Evolutionary conservation across 2,797 vertebrate genomes (phyloP), one percentile per base, ranked within the genome.

Genomic region (Rhodeus uyekii): DNA sequence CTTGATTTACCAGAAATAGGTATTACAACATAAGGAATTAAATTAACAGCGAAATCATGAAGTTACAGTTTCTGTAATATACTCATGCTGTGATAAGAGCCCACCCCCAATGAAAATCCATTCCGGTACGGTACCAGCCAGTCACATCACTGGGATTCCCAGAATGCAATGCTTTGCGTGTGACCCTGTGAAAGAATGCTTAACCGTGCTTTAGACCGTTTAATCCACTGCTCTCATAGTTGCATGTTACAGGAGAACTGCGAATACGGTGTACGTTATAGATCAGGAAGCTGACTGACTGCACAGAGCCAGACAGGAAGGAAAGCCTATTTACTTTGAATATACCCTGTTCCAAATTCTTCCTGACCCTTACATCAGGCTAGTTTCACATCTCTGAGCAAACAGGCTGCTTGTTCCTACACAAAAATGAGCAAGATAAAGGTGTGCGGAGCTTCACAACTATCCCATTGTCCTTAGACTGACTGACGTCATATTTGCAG

Each of bases 81-180:
- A 42, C 39, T 68, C 10, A 1, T 7, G 5, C n/a, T 19, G 2
- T 29, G 24, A 29, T 61, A 44, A 76, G 5, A 13, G 55, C 74
- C 10, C 39, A 32, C 1, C 42, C 68, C 68, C 6, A 32, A 34
- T 27, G 18, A 72, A 80, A 80, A 80, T 80, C 14, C 39, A 39
- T 29, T 44, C 58, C 3, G 4, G 39, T 60, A 44, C 22, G 61
- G 78, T 27, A 60, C 67, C 65, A 60, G 50, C 16, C 46, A 5
- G 36, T 68, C 82, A 39, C 58, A 74, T 85, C 87, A 78, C 19
- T 50, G 58, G 78, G 82, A 86, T 91, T 92, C 92, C 90, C 91
- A 91, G 88, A 90, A 90, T 88, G 90, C 91, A 90, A 89, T 87
- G 89, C 90, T 91, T 90, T 85, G 78, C 91, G 90, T 90, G 92